Percentiles rank a stretch among this genome's conserved stretches.
phyloP scores from a whole-genome alignment of 2,113 vertebrate genomes.

The Mus pahari region DNA sequence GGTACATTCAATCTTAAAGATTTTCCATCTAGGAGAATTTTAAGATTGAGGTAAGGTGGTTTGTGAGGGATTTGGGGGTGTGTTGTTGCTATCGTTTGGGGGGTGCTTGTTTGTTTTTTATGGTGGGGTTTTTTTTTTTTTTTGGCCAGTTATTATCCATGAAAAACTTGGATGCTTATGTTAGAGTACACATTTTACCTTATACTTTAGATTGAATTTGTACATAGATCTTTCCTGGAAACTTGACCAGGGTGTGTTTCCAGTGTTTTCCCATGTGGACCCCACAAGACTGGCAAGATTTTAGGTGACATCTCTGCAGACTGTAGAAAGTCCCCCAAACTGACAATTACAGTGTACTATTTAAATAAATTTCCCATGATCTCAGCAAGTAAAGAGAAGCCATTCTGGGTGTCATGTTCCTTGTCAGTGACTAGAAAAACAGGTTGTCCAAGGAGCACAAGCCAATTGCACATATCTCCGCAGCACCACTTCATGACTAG shows the following conservation, averaged over 20 bases:
- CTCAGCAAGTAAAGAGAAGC: not conserved
- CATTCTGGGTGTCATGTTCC: not conserved
- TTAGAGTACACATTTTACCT: not conserved
- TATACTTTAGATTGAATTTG: not conserved
- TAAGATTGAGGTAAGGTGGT: not conserved
- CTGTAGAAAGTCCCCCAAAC: not conserved
- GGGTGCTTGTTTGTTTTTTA: not conserved
- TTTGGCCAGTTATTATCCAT: not conserved
- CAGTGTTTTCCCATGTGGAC: not conserved
- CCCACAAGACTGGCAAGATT: not conserved
- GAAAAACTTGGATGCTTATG: not conserved
- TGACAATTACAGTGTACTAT: not conserved
- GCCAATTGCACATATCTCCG: rapidly evolving
- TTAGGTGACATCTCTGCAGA: not conserved
- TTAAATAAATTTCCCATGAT: conserved; percentile 25
- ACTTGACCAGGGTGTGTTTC: not conserved
- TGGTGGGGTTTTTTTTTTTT: not conserved
- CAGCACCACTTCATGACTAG: not conserved
- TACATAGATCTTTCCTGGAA: not conserved
- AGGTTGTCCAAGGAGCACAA: rapidly evolving
- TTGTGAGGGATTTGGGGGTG: not conserved
- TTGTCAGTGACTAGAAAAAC: not conserved
- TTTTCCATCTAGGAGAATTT: not conserved
- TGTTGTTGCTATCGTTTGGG: no score
- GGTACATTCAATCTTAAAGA: not conserved